phyloP scores from a whole-genome alignment of 1,140 invertebrate genomes.

The Mesaphorura yosii region DNA sequence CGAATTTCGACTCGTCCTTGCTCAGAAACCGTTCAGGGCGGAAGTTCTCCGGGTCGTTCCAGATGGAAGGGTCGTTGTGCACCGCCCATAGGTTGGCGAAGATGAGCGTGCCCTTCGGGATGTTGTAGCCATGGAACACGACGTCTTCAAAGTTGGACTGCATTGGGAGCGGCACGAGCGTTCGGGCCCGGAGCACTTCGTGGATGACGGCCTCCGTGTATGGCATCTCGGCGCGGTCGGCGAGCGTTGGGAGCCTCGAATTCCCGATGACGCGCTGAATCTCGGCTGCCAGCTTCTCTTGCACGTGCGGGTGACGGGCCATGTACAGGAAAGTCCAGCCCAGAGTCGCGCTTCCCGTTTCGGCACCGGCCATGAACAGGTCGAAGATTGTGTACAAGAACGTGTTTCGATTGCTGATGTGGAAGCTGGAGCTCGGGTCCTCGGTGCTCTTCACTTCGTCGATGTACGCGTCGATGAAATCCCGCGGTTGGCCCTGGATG shows the following conservation, averaged over 20 bases:
- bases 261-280: conserved; percentile 60
- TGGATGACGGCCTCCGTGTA: conserved; percentile 26
- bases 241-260: conserved; percentile 51
- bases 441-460: conserved; percentile 11
- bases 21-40: conserved; percentile 40
- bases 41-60: conserved; percentile 38
- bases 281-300: conserved; percentile 63
- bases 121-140: conserved; percentile 32
- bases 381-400: neutral
- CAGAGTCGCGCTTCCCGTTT: conserved; percentile 64
- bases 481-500: neutral
- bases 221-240: conserved; percentile 43
- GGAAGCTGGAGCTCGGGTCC: neutral
- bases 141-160: conserved; percentile 22
- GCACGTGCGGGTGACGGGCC: conserved; percentile 59
- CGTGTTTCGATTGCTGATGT: neutral
- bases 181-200: conserved; percentile 14
- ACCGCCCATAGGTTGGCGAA: conserved; percentile 38
- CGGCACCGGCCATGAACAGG: conserved; percentile 59
- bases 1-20: conserved; percentile 34
- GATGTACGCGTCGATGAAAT: conserved; percentile 15
- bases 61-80: conserved; percentile 36
- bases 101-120: conserved; percentile 36
- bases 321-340: conserved; percentile 66
- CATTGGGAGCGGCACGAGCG: conserved; percentile 12